phyloP scores from a whole-genome alignment of 2,113 vertebrate species.

The Bujurquina vittata region DNA sequence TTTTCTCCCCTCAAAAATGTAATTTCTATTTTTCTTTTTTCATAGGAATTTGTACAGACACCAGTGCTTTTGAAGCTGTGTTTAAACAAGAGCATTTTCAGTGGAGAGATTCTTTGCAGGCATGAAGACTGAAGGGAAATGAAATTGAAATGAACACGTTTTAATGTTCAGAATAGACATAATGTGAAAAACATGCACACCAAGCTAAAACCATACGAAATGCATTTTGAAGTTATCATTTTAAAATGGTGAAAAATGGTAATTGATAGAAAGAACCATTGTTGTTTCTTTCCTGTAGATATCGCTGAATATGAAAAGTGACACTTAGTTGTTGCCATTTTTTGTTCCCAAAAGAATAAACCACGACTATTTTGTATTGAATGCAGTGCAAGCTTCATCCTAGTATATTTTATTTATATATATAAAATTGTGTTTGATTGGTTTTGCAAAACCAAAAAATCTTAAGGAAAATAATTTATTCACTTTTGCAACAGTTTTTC shows the following conservation, averaged over 20 bases:
- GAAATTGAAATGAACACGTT: constrained; percentile 77
- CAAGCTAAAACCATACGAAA: constrained; percentile 49
- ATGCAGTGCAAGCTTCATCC: constrained; percentile 47
- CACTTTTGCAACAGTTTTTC: not conserved
- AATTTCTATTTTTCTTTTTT: constrained; percentile 69
- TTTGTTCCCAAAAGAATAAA: constrained; percentile 80
- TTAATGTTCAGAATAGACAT: constrained; percentile 77
- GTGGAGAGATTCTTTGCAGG: constrained; percentile 71
- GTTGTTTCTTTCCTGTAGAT: constrained; percentile 76
- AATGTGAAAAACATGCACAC: constrained; percentile 57
- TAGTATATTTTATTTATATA: constrained; percentile 21
- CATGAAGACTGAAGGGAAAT: constrained; percentile 75
- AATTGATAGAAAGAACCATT: constrained; percentile 64
- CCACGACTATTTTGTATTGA: constrained; percentile 80
- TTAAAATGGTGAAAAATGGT: constrained; percentile 58
- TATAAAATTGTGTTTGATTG: not conserved
- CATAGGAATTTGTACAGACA: constrained; percentile 71
- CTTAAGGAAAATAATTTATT: not conserved
- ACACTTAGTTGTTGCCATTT: constrained; percentile 80
- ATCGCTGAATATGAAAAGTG: constrained; percentile 71
- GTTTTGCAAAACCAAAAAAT: not conserved
- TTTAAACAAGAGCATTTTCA: constrained; percentile 61
- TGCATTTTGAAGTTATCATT: constrained; percentile 62
- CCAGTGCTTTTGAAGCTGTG: constrained; percentile 67
- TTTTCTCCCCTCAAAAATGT: constrained; percentile 44